A percentile compares a stretch with the other conserved stretches of the same genome.
Conservation (phyloP, 2,888 invertebrate species). For the Amphipoea oculea region DNA sequence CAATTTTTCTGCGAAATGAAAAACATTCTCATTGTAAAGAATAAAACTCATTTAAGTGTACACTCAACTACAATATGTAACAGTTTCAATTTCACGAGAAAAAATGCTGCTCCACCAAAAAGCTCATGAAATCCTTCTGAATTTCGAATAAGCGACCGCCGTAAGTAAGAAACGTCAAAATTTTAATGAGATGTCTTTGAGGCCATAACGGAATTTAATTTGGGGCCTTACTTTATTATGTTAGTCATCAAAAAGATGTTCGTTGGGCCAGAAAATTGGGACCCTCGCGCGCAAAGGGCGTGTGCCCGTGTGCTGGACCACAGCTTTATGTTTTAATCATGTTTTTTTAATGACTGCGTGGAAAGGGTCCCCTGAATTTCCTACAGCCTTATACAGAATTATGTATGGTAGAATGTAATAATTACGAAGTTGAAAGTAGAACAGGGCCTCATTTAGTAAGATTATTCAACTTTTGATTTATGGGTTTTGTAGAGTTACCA, state of each 20-base stretch:
- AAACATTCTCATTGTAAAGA: not conserved
- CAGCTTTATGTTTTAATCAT: slow-evolving; percentile 57
- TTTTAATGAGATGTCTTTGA: slow-evolving; percentile 69
- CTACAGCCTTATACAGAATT: slow-evolving; percentile 13
- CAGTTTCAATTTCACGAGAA: slow-evolving; percentile 26
- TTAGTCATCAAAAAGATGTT: slow-evolving; percentile 72
- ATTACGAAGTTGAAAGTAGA: slow-evolving; percentile 5
- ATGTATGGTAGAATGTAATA: slow-evolving; percentile 22
- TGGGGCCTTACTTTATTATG: slow-evolving; percentile 67
- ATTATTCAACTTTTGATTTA: not conserved
- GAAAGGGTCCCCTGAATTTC: slow-evolving; percentile 29
- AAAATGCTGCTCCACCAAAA: slow-evolving; percentile 4
- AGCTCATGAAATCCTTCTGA: slow-evolving; percentile 20
- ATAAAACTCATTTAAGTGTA: not conserved
- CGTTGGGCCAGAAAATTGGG: slow-evolving; percentile 73
- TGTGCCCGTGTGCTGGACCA: slow-evolving; percentile 27
- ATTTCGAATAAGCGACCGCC: slow-evolving; percentile 55
- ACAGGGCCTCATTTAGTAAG: not conserved
- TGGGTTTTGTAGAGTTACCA: not conserved
- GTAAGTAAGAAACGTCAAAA: slow-evolving; percentile 60
- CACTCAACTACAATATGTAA: slow-evolving; percentile 5
- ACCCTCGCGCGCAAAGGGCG: slow-evolving; percentile 47
- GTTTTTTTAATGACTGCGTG: slow-evolving; percentile 53
- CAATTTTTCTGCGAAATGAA: slow-evolving; percentile 6
- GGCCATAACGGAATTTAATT: slow-evolving; percentile 68